Conservation (phyloP, 2,113 vertebrate species). For the Nicator chloris region DNA sequence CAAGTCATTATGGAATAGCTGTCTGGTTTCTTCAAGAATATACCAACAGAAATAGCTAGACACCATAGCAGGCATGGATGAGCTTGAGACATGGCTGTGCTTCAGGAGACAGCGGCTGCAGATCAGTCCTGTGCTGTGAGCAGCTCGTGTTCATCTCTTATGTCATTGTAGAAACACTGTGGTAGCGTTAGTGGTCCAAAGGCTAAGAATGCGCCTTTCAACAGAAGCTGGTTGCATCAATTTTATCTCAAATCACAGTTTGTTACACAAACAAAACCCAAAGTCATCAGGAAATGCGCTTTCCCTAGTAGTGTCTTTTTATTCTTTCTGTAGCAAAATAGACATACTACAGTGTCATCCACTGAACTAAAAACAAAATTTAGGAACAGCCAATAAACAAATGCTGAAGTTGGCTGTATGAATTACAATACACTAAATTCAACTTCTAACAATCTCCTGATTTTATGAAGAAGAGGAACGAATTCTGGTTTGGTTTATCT, state of each 20-base stretch:
- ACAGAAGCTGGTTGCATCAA: neutral
- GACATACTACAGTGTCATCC: neutral
- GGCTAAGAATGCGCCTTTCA: neutral
- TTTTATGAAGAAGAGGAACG: neutral
- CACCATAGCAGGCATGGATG: neutral
- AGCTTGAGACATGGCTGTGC: neutral
- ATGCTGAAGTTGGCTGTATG: neutral
- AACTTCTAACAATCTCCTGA: neutral
- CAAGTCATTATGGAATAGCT: neutral
- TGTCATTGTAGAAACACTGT: neutral
- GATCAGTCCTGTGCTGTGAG: neutral
- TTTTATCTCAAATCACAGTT: neutral
- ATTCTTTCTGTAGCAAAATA: neutral
- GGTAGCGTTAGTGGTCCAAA: neutral
- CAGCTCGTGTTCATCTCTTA: neutral
- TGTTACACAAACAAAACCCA: neutral
- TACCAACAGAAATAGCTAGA: neutral
- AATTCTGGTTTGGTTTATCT: neutral
- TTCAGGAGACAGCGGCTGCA: neutral
- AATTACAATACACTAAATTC: neutral
- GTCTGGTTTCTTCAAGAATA: neutral
- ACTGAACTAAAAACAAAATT: neutral
- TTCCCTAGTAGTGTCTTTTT: neutral
- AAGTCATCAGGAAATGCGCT: neutral
- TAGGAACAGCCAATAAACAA: neutral